Conservation (phyloP, 30 jellyfish, hydroid and myxozoan species). For the Aurelia coerulea region DNA sequence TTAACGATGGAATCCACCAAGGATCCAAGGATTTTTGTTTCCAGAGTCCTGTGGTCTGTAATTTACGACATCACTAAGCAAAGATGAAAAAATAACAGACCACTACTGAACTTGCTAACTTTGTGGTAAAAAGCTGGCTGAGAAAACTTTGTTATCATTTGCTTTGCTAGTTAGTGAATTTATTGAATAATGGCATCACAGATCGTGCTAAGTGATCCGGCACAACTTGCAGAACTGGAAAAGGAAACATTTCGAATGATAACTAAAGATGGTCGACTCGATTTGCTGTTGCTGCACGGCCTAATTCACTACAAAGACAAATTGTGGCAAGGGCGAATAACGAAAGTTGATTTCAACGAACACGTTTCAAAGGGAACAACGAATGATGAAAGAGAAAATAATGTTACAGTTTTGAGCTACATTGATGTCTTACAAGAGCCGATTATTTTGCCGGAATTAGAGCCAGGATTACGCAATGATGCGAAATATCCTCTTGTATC, state of each 20-base stretch:
- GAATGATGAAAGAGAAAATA: neutral
- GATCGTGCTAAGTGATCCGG: neutral
- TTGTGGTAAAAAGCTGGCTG: too few relatives aligned
- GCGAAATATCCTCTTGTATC: neutral
- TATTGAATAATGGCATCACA: neutral
- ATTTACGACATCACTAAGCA: too few relatives aligned
- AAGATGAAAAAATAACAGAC: too few relatives aligned
- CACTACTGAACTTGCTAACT: too few relatives aligned
- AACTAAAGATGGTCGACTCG: neutral
- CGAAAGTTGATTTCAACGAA: neutral
- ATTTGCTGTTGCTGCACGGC: neutral
- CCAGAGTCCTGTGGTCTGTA: too few relatives aligned
- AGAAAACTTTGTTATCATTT: too few relatives aligned
- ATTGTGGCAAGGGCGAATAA: slow-evolving; percentile 5
- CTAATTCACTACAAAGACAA: slow-evolving; percentile 5
- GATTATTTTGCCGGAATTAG: neutral
- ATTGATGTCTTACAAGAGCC: neutral
- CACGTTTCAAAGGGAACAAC: neutral
- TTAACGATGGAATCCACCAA: too few relatives aligned
- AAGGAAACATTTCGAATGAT: neutral
- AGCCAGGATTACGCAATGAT: neutral
- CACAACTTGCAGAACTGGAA: neutral
- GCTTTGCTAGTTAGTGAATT: too few relatives aligned
- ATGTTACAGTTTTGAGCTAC: neutral
- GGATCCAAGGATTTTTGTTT: too few relatives aligned